Conservation (phyloP, 2,113 vertebrate species). For the Microtus richardsoni region DNA sequence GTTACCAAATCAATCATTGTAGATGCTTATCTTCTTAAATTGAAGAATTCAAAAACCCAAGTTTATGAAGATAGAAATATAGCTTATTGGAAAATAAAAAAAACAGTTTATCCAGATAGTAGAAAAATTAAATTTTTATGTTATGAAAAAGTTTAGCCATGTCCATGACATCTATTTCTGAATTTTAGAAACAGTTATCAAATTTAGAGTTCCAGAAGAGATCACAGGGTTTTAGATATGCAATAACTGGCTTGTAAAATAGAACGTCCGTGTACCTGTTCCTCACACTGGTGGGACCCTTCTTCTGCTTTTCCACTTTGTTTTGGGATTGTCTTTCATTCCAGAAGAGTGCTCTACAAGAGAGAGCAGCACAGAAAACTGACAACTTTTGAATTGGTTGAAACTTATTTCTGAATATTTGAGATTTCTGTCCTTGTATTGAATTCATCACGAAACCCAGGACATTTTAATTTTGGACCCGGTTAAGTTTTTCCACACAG, state of each 20-base stretch:
- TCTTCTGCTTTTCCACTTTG: background rate
- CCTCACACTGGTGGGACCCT: background rate
- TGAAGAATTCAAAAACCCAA: background rate
- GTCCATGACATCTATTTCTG: slow-evolving; percentile 35
- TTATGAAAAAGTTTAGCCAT: slow-evolving; percentile 36
- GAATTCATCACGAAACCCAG: slow-evolving; percentile 52
- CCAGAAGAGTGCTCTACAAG: background rate
- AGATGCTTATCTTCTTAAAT: slow-evolving; percentile 45
- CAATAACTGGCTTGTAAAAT: background rate
- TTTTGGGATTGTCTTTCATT: background rate
- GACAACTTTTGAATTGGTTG: background rate
- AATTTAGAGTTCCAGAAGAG: slow-evolving; percentile 31
- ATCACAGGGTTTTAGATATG: slow-evolving; percentile 40
- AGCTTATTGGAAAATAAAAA: background rate
- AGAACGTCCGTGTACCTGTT: background rate
- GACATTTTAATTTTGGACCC: slow-evolving; percentile 51
- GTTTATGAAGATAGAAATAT: slow-evolving; percentile 13
- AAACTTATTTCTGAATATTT: slow-evolving; percentile 35
- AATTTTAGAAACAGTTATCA: slow-evolving; percentile 27
- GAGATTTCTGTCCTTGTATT: slow-evolving; percentile 34
- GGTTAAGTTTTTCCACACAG: slow-evolving; percentile 64
- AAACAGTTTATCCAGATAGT: background rate
- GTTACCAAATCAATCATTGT: slow-evolving; percentile 11
- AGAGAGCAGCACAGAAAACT: background rate
- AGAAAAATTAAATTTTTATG: slow-evolving; percentile 18